These are phyloP conservation scores for Typhlichthys eigenmanni DNA, from an alignment of 2,797 vertebrate species.

Conservation along the genomic window DNA sequence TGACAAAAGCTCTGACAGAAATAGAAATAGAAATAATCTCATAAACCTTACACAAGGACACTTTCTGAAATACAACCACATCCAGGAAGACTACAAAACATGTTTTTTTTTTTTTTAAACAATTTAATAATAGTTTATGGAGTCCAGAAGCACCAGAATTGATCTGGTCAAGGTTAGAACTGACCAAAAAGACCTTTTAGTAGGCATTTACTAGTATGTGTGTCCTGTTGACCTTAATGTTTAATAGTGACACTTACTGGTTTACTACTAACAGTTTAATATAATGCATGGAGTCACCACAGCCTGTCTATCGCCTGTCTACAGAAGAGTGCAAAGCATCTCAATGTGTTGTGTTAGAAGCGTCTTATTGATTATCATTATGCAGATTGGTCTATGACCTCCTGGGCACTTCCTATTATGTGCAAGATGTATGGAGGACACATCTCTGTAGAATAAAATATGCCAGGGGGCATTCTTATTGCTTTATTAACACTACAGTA, in stretches of 20 bases:
- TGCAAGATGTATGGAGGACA: conserved; percentile 43
- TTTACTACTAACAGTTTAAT: background rate
- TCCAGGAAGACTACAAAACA: no score
- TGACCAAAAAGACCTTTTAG: no score
- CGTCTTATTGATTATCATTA: conserved; percentile 31
- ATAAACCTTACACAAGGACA: no score
- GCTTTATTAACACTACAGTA: conserved; percentile 20
- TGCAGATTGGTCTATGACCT: conserved; percentile 18
- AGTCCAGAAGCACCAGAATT: no score
- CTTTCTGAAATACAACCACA: no score
- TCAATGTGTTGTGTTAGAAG: conserved; percentile 14
- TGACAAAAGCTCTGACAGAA: no score
- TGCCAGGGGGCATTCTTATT: conserved; percentile 42
- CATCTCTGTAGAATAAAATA: conserved; percentile 40
- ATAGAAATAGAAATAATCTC: no score
- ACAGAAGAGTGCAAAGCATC: conserved; percentile 1
- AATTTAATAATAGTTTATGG: no score
- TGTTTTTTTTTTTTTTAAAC: no score
- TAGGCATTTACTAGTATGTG: background rate
- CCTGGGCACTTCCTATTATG: conserved; percentile 27
- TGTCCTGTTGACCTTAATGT: background rate
- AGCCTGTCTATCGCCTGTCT: background rate
- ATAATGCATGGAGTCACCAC: background rate
- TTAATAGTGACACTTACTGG: background rate
- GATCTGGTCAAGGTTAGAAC: background rate